Base-by-base conservation (phyloP, 2,113 vertebrate genomes). In the Cyprinodon tularosa region DNA sequence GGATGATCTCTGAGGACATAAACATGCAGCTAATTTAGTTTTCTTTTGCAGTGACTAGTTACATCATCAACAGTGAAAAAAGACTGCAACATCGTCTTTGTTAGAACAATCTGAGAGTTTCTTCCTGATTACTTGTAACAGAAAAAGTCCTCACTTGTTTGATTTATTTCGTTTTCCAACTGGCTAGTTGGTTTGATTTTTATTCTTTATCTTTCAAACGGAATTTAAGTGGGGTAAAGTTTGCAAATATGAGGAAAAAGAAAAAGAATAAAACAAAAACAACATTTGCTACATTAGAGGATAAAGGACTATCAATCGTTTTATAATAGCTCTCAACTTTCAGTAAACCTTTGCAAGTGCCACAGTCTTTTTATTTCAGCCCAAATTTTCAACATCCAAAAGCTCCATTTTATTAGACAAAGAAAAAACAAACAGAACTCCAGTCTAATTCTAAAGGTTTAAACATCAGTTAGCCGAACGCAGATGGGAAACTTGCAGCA, bases 1-100 rank as follows among this genome's bases (percentile, higher is more conserved):
- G 98, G 75, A 99, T 99, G 74, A 99, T 99, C 88, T 99, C 98
- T 99, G 92, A 61, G 83, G 61, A 84, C 37, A 72, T 42, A 38
- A 64, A 88, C 78, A 78, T 45, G 81, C 63, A 76, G 66, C 76
- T 82, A 17, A 72, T 81, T 86, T 82, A 88, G 87, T 78, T 67
- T 38, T 53, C 45, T 62, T 72, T 36, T 62, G 59, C 39, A 78
- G 72, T 74, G 47, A 76, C 57, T 69, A 45, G 67, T 60, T 77
- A 22, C 47, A 62, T 71, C 70, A 76, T 14, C 37, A 64, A 38
- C 11, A 76, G 61, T 78, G 66, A 89, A 78, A 72, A 84, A 87
- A 77, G 69, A 61, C 71, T 38, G 63, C 44, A 63, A 63, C 74
- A 75, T 75, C 12, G 66, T 50, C 48, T 76, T 38, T 59, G 66